Conservation (phyloP, 2,797 vertebrate species). For the Scleropages formosus region DNA sequence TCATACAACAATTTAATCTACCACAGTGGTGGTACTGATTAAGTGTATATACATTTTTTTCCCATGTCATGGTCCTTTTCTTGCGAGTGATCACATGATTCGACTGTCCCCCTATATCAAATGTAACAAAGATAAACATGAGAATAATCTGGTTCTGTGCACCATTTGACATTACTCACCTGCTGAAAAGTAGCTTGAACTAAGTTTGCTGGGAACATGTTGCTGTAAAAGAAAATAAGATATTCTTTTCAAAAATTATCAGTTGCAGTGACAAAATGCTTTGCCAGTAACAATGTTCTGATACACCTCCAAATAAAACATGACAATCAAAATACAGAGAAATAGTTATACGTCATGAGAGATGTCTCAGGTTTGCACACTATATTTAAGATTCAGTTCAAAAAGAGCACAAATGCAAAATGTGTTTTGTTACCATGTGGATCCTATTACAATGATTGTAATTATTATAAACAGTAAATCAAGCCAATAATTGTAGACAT, state of each 20-base stretch:
- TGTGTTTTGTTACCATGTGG: too few relatives aligned
- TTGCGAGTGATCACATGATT: too few relatives aligned
- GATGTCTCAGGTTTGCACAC: not conserved
- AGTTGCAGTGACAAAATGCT: not conserved
- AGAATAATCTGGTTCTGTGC: too few relatives aligned
- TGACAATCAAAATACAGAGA: not conserved
- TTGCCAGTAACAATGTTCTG: not conserved
- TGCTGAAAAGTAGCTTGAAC: constrained; percentile 98
- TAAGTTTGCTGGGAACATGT: constrained; percentile 98
- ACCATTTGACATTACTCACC: constrained; percentile 63
- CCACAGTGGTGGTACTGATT: too few relatives aligned
- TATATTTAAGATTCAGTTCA: not conserved
- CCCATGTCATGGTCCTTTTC: not conserved
- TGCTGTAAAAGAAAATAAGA: constrained; percentile 69
- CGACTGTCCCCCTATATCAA: too few relatives aligned
- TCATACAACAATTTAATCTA: too few relatives aligned
- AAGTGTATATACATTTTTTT: not conserved
- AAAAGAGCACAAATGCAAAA: too few relatives aligned
- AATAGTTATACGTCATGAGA: not conserved
- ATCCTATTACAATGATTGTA: too few relatives aligned
- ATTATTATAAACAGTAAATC: constrained; percentile 39
- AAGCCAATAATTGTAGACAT: constrained; percentile 44
- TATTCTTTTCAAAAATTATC: not conserved
- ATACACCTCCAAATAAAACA: too few relatives aligned
- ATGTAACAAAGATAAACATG: too few relatives aligned